Percentiles rank a stretch among this genome's conserved stretches.
These are phyloP conservation scores for Notocelia uddmanniana DNA, from an alignment of 2,888 invertebrate species.

Conservation along the genomic window DNA sequence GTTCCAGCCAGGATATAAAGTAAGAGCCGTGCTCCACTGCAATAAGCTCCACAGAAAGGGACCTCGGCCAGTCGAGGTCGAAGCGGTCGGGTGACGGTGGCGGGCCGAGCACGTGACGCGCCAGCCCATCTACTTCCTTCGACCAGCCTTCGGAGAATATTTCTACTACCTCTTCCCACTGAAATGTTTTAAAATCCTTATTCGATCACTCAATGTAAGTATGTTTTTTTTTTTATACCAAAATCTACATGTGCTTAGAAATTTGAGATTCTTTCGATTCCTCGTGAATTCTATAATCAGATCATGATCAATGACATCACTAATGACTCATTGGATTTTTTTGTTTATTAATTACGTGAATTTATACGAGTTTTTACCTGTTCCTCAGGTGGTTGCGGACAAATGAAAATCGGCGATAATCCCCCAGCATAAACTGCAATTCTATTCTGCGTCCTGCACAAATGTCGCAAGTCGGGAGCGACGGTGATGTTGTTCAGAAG, in stretches of 20 bases:
- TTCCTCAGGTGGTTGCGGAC: conserved; percentile 80
- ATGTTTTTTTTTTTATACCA: too few species aligned
- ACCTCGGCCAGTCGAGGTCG: conserved; percentile 87
- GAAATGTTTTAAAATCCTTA: conserved; percentile 47
- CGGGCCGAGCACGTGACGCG: conserved; percentile 85
- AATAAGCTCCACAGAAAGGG: conserved; percentile 92
- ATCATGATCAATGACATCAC: too few species aligned
- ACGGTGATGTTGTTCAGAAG: conserved; percentile 86
- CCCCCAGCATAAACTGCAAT: conserved; percentile 92
- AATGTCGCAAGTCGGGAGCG: conserved; percentile 82
- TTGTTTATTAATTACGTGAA: too few species aligned
- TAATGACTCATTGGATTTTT: too few species aligned
- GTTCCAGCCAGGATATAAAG: conserved; percentile 93
- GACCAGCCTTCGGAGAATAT: conserved; percentile 95
- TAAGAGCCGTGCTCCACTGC: conserved; percentile 91
- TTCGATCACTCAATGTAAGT: too few species aligned
- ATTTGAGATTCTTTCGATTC: too few species aligned
- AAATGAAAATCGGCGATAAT: conserved; percentile 86
- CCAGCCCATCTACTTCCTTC: conserved; percentile 80
- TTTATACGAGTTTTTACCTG: conserved; percentile 54
- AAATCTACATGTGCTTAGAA: background rate
- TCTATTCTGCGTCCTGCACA: conserved; percentile 91
- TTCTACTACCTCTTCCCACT: conserved; percentile 89
- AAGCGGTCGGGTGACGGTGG: conserved; percentile 86
- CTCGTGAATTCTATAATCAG: background rate